Percentiles rank a stretch among this genome's conserved stretches.
Conservation (phyloP, 2,113 vertebrate species). For the Thryonomys swinderianus region DNA sequence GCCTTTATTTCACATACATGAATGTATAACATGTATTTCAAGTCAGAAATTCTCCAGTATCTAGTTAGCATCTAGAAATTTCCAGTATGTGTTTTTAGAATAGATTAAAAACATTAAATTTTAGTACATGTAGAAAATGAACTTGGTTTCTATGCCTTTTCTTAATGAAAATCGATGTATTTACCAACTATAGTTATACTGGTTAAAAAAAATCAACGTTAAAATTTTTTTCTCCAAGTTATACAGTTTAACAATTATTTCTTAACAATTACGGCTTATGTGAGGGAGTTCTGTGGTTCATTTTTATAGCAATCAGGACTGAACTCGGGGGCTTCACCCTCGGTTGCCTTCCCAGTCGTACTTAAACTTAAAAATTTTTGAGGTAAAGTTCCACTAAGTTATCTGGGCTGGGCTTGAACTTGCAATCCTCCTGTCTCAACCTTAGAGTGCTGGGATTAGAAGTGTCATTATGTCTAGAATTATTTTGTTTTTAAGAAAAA, state of each 20-base stretch:
- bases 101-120: slow-evolving; percentile 16
- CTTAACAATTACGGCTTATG: too few relatives aligned
- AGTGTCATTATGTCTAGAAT: background rate
- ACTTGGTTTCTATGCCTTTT: background rate
- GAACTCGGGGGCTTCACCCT: background rate
- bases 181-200: slow-evolving; percentile 14
- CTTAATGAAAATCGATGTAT: background rate
- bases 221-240: background rate
- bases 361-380: background rate
- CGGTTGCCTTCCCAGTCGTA: background rate
- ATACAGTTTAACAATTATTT: slow-evolving; percentile 8
- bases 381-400: background rate
- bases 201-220: background rate
- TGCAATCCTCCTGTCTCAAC: background rate
- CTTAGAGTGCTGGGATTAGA: background rate
- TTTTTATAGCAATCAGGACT: background rate
- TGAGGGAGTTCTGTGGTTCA: too few relatives aligned
- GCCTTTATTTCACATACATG: background rate
- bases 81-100: slow-evolving; percentile 32
- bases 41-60: slow-evolving; percentile 24
- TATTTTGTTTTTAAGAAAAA: background rate
- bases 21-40: background rate
- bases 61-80: background rate
- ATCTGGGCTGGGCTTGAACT: background rate
- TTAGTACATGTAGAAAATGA: slow-evolving; percentile 10